A percentile compares a stretch with the other conserved stretches of the same genome.
Conservation (phyloP, 2,888 invertebrate genomes). For the Axea sp. region DNA sequence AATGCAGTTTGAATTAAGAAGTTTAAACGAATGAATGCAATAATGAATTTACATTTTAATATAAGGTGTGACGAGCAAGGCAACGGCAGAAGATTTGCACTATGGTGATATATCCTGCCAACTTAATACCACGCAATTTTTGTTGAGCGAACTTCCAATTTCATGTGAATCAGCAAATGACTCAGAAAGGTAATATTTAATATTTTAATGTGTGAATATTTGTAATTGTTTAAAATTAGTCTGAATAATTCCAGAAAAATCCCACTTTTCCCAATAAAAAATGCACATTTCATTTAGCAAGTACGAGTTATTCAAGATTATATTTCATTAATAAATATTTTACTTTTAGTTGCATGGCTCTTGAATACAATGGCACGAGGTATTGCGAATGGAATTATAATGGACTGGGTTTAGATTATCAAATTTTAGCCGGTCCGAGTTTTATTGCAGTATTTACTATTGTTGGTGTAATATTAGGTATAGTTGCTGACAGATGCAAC, state of each 20-base stretch:
- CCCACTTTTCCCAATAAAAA: no score
- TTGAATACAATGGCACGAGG: conserved; percentile 85
- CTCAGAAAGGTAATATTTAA: conserved; percentile 79
- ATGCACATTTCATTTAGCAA: no score
- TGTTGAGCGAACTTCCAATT: conserved; percentile 80
- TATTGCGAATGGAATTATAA: conserved; percentile 97
- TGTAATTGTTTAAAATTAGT: neutral
- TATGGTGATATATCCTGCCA: conserved; percentile 93
- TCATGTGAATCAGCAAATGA: conserved; percentile 82
- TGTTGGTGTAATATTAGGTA: conserved; percentile 90
- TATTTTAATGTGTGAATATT: no score
- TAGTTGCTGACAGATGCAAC: conserved; percentile 87
- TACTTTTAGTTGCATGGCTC: conserved; percentile 82
- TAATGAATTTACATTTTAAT: neutral
- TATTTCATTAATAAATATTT: no score
- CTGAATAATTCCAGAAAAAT: no score
- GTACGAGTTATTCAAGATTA: no score
- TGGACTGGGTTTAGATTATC: conserved; percentile 94
- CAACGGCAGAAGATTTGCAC: conserved; percentile 90
- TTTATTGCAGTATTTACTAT: conserved; percentile 95
- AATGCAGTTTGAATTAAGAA: no score
- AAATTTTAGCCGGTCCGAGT: conserved; percentile 94
- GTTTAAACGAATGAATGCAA: no score
- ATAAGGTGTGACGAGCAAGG: conserved; percentile 89
- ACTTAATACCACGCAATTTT: conserved; percentile 84